phyloP scores from a whole-genome alignment of 92 coral and sea anemone genomes.

The Bergia puertoricense region DNA sequence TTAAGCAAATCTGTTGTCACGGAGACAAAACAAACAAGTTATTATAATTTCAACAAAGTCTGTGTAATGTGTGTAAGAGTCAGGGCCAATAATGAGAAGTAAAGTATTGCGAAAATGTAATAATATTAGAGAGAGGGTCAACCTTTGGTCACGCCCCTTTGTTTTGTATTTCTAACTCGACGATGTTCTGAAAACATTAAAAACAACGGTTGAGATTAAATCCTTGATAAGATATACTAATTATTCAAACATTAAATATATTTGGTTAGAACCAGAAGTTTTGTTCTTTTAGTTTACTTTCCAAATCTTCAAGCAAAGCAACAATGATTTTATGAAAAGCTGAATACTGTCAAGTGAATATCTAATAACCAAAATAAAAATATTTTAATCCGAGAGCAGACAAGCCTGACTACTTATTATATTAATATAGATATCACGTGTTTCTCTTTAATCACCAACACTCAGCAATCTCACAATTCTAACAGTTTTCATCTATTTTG shows the following conservation, averaged over 20 bases:
- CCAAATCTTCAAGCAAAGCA: not conserved
- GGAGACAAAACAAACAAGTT: not conserved
- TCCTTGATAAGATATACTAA: constrained; percentile 17
- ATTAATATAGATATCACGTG: not conserved
- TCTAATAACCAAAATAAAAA: not conserved
- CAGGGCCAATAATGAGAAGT: not conserved
- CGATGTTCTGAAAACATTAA: not conserved
- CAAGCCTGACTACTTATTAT: not conserved
- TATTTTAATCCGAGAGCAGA: not conserved
- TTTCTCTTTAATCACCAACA: not conserved
- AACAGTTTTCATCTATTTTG: not conserved
- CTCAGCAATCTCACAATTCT: not conserved
- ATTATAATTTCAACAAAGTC: not conserved
- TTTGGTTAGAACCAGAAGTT: not conserved
- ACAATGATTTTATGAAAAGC: not conserved
- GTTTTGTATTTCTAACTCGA: constrained; percentile 8
- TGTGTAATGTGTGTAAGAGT: not conserved
- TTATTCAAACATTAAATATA: not conserved
- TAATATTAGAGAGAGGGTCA: not conserved
- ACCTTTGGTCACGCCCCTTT: constrained; percentile 27
- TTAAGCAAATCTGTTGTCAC: constrained; percentile 30
- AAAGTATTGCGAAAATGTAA: not conserved
- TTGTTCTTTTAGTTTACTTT: not conserved
- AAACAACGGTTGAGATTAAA: not conserved
- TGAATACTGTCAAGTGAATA: not conserved